Percentiles rank a stretch among this genome's conserved stretches.
phyloP scores from a whole-genome alignment of 2,797 vertebrate genomes.

The Sebastes nivosus region DNA sequence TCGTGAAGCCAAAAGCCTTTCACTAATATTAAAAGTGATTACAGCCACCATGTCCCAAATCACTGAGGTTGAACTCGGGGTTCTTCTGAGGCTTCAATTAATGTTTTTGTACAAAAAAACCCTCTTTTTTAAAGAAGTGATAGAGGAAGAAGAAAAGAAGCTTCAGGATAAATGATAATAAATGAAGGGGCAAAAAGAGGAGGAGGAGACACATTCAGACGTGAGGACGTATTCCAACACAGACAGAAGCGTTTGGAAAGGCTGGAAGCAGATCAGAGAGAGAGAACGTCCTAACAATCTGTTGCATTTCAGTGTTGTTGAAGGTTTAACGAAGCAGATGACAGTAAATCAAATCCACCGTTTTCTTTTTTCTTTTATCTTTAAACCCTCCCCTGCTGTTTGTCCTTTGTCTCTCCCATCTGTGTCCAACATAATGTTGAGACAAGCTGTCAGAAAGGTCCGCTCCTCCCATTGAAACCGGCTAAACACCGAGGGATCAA shows the following conservation, averaged over 20 bases:
- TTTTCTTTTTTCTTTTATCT: neutral
- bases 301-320: neutral
- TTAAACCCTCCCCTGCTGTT: slow-evolving; percentile 28
- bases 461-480: slow-evolving; percentile 11
- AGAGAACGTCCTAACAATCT: slow-evolving; percentile 9
- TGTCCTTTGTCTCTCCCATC: slow-evolving; percentile 45
- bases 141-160: neutral
- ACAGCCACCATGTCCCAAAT: too few species aligned
- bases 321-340: slow-evolving; percentile 11
- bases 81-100: neutral
- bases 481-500: neutral
- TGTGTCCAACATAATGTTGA: slow-evolving; percentile 50
- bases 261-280: neutral
- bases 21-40: neutral
- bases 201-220: neutral
- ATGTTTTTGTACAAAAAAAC: neutral
- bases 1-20: neutral
- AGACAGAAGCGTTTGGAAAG: neutral
- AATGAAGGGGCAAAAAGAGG: neutral
- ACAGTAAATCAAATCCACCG: slow-evolving; percentile 26
- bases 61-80: neutral
- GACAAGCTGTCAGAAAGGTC: slow-evolving; percentile 57
- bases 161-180: neutral
- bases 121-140: too few species aligned
- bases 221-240: neutral